Evolutionary conservation across 1,140 invertebrate genomes (phyloP).

Genomic region (Pristionchus pacificus): DNA sequence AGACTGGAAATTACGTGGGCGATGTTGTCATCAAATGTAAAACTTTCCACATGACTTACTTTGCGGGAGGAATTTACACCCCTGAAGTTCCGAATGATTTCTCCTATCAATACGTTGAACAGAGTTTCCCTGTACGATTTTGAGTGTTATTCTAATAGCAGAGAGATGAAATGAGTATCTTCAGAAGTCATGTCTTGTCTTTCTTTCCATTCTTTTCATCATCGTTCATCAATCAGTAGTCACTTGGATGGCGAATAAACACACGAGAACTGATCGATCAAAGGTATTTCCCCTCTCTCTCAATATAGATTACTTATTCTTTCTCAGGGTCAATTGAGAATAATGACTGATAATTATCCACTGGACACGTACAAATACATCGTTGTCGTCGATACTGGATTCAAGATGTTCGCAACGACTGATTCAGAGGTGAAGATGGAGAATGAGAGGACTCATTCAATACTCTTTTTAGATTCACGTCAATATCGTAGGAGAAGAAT

Average conservation of each 20-base stretch:
- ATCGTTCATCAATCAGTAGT: background rate
- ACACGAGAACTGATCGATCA: background rate
- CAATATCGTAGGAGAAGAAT: constrained; percentile 62
- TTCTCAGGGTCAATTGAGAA: constrained; percentile 38
- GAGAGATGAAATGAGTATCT: background rate
- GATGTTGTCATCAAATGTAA: constrained; percentile 16
- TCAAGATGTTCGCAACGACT: constrained; percentile 61
- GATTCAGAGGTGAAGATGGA: constrained; percentile 60
- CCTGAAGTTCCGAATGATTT: constrained; percentile 30
- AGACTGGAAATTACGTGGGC: constrained; percentile 1
- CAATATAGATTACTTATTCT: constrained; percentile 47
- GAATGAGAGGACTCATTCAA: background rate
- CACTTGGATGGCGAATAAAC: background rate
- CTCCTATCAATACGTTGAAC: constrained; percentile 20
- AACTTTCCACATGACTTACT: constrained; percentile 28
- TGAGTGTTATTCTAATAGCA: background rate
- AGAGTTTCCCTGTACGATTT: constrained; percentile 9
- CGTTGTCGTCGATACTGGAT: constrained; percentile 63
- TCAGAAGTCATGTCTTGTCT: background rate
- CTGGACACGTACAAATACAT: constrained; percentile 64
- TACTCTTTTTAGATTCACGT: constrained; percentile 59
- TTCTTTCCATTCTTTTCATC: background rate
- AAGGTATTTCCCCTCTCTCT: background rate
- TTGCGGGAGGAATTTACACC: constrained; percentile 30
- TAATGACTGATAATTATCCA: constrained; percentile 62